Evolutionary conservation across 1,140 invertebrate species (phyloP), one percentile per base, ranked within the genome.

Genomic region (Brachionus calyciflorus): DNA sequence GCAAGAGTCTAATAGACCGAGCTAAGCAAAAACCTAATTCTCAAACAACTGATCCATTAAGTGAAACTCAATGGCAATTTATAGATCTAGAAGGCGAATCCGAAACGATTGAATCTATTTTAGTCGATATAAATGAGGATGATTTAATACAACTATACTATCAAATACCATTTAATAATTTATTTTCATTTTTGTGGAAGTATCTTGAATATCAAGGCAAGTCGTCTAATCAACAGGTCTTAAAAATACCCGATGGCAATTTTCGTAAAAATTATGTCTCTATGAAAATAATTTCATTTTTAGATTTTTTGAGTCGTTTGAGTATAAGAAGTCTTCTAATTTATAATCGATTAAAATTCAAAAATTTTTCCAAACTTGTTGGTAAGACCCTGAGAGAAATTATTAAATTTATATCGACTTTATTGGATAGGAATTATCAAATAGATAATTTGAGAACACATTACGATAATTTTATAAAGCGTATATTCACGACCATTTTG

Each of bases 151-250:
- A 49, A 19, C 24, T 73, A 3, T 73, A 73, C 17, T 73, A 73
- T 51, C 69, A 73, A 51, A 73, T 73, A 30, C 69, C 69, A 10
- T 73, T 73, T 26, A 73, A 73, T 24, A 51, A 37, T 37, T 37
- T 73, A 19, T 73, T 40, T 49, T 55, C 46, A 24, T 51, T 73
- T 49, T 12, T 73, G 9, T 73, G 69, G 69, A 51, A 40, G 28
- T 73, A 73, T 17, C n/a, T 73, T 6, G 69, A 73, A 46, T 49
- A 51, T 49, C 69, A 73, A n/a, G n/a, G n/a, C n/a, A n/a, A n/a
- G n/a, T n/a, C n/a, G 46, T 17, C 46, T 2, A 65, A 65, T 19
- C 21, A 63, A 19, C 28, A 51, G 12, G 69, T 51, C 24, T 21
- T 41, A 21, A 55, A 41, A 37, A 28, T 49, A 9, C 26, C 19